phyloP scores from a whole-genome alignment of 2,113 vertebrate genomes.

The Tenrec ecaudatus region DNA sequence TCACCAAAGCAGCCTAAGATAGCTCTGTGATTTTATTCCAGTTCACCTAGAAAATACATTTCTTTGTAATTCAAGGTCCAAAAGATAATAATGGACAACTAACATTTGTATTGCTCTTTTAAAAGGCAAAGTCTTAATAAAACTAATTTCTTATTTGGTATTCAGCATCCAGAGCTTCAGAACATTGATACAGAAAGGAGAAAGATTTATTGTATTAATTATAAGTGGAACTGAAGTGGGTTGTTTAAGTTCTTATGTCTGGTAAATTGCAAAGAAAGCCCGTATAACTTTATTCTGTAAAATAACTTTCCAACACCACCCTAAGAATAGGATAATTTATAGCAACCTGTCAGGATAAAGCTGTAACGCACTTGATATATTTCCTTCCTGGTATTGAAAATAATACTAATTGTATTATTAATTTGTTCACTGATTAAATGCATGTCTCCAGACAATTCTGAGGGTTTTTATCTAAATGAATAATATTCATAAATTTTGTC shows the following conservation, averaged over 20 bases:
- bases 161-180: not conserved
- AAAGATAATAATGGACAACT: not conserved
- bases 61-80: not conserved
- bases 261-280: not conserved
- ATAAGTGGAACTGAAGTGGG: not conserved
- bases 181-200: not conserved
- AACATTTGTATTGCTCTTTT: constrained; percentile 6
- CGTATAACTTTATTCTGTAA: not conserved
- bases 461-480: not conserved
- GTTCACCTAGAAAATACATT: not conserved
- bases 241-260: not conserved
- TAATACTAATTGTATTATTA: not conserved
- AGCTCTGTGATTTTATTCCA: not conserved
- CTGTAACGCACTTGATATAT: not conserved
- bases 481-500: not conserved
- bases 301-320: not conserved
- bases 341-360: constrained; percentile 2
- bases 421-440: not conserved
- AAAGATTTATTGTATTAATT: not conserved
- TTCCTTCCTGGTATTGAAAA: not conserved
- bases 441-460: constrained; percentile 8
- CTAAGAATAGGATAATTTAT: not conserved
- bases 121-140: not conserved
- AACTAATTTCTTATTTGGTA: not conserved
- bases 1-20: constrained; percentile 23